Conservation (phyloP, 2,888 invertebrate genomes). For the Nudaria mundana region DNA sequence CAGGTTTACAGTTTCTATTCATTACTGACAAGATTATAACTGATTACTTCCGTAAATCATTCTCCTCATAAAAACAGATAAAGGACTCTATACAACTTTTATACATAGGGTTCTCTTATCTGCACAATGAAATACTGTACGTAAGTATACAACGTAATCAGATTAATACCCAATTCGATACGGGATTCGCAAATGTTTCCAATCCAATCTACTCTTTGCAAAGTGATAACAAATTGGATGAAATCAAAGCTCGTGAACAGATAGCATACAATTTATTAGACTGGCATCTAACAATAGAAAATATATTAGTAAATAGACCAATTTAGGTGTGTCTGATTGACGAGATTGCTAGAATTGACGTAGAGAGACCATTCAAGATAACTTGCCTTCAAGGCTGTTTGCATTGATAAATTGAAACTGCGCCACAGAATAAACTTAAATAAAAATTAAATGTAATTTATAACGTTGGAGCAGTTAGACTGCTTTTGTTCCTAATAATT, state of each 20-base stretch:
- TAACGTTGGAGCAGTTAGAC: too few species aligned
- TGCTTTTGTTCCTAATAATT: too few species aligned
- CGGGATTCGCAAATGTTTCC: slow-evolving; percentile 48
- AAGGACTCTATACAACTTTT: too few species aligned
- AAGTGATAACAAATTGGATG: slow-evolving; percentile 33
- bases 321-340: slow-evolving; percentile 31
- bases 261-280: slow-evolving; percentile 31
- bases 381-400: slow-evolving; percentile 23
- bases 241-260: slow-evolving; percentile 24
- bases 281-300: slow-evolving; percentile 29
- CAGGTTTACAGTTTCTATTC: slow-evolving; percentile 1
- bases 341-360: slow-evolving; percentile 26
- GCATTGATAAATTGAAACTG: slow-evolving; percentile 4
- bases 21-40: slow-evolving; percentile 1
- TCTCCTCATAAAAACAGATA: too few species aligned
- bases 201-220: slow-evolving; percentile 51
- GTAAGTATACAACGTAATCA: slow-evolving; percentile 35
- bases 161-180: slow-evolving; percentile 49
- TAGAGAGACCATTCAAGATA: slow-evolving; percentile 27
- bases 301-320: slow-evolving; percentile 31
- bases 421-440: background rate
- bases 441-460: background rate
- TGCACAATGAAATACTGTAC: too few species aligned
- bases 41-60: slow-evolving; percentile 5
- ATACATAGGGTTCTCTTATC: too few species aligned